These are phyloP conservation scores for Calidris pugnax DNA, from an alignment of 2,113 vertebrate species.

Conservation along the genomic window DNA sequence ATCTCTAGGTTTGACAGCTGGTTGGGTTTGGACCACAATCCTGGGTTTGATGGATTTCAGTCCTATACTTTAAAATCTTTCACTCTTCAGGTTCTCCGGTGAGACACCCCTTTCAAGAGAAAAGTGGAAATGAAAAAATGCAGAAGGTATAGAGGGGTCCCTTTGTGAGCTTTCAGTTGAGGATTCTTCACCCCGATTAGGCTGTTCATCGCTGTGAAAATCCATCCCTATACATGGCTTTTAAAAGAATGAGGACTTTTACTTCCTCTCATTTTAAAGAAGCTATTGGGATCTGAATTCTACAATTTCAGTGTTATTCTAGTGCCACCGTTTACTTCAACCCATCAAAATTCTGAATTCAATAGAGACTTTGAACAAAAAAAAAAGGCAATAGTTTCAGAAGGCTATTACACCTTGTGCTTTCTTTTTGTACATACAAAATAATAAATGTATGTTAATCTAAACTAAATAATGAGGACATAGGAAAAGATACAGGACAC, in stretches of 20 bases:
- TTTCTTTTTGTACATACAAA: not conserved
- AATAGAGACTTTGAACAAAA: not conserved
- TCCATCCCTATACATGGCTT: not conserved
- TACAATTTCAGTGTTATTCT: not conserved
- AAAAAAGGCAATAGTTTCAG: not conserved
- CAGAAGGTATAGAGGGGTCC: slow-evolving; percentile 22
- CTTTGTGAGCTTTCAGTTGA: slow-evolving; percentile 49
- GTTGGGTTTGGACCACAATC: slow-evolving; percentile 70
- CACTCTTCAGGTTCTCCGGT: slow-evolving; percentile 55
- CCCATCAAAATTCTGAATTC: slow-evolving; percentile 4
- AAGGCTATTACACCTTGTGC: not conserved
- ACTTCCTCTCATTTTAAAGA: not conserved
- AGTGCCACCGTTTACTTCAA: not conserved
- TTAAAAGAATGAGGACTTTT: not conserved
- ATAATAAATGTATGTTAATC: not conserved
- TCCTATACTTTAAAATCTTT: slow-evolving; percentile 70
- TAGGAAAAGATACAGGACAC: not conserved
- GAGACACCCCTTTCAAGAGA: slow-evolving; percentile 61
- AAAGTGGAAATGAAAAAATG: slow-evolving; percentile 57
- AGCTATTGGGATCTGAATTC: not conserved
- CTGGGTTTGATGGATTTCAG: slow-evolving; percentile 77
- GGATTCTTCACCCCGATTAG: slow-evolving; percentile 13
- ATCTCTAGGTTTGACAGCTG: slow-evolving; percentile 70
- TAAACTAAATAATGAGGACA: not conserved
- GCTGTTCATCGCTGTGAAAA: not conserved